Evolutionary conservation across 2,113 vertebrate genomes (phyloP).

Genomic region (Vombatus ursinus): DNA sequence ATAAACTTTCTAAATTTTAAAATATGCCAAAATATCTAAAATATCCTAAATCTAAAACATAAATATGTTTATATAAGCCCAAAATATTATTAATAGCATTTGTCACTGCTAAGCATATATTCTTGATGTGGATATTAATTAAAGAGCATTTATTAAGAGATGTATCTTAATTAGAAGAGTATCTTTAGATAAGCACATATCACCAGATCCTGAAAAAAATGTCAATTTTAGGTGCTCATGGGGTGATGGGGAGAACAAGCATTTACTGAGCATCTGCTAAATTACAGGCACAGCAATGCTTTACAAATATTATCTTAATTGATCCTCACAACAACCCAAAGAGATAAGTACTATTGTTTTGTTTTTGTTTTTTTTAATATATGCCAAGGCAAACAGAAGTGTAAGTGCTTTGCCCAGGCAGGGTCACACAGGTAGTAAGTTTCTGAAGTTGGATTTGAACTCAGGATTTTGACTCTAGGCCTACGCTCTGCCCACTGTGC

Average conservation of each 20-base stretch:
- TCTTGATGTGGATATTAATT: not conserved
- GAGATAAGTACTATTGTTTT: not conserved
- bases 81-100: conserved; percentile 6
- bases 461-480: not conserved
- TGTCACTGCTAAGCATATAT: not conserved
- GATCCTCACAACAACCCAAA: not conserved
- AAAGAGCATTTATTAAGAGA: not conserved
- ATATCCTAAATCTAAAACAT: not conserved
- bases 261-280: not conserved
- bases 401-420: not conserved
- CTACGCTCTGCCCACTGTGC: not conserved
- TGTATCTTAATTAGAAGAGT: not conserved
- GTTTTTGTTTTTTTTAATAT: not conserved
- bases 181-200: not conserved
- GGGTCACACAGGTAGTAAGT: not conserved
- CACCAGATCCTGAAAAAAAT: not conserved
- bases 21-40: conserved; percentile 44
- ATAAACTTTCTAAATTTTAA: conserved; percentile 53
- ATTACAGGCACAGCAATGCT: not conserved
- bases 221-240: not conserved
- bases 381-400: not conserved
- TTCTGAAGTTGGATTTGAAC: not conserved
- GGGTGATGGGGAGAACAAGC: too few species aligned
- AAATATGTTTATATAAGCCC: not conserved
- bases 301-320: not conserved